These are phyloP conservation scores for Ochropleura leucogaster DNA, from an alignment of 2,888 invertebrate species.

Conservation along the genomic window DNA sequence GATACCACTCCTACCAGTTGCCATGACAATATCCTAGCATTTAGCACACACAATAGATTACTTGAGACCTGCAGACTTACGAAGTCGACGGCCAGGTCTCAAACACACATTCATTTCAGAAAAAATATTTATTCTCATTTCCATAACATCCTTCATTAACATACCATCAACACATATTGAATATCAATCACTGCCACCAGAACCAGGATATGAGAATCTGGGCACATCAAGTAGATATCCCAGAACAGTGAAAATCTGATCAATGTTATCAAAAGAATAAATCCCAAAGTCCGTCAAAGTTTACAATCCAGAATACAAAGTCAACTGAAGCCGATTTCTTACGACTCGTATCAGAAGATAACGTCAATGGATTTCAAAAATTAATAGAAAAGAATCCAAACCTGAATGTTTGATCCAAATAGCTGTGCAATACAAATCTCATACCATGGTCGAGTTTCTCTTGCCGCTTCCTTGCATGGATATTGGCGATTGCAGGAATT, in stretches of 20 bases:
- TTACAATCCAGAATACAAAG: slow-evolving; percentile 33
- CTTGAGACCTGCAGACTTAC: no score
- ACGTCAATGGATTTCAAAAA: slow-evolving; percentile 82
- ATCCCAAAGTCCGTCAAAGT: slow-evolving; percentile 21
- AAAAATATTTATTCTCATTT: no score
- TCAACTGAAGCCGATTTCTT: slow-evolving; percentile 89
- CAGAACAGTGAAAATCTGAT: slow-evolving; percentile 23
- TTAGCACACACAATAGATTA: no score
- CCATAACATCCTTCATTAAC: no score
- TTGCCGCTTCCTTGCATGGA: slow-evolving; percentile 91
- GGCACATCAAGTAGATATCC: slow-evolving; percentile 14
- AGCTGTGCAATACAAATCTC: slow-evolving; percentile 92
- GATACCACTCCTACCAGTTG: no score
- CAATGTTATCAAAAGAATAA: slow-evolving; percentile 11
- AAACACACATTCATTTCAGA: no score
- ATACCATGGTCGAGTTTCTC: slow-evolving; percentile 92
- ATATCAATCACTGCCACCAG: slow-evolving; percentile 72
- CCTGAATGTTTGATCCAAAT: slow-evolving; percentile 92
- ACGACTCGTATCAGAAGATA: slow-evolving; percentile 85
- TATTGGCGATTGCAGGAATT: slow-evolving; percentile 92
- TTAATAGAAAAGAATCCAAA: slow-evolving; percentile 83
- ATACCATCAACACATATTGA: no score
- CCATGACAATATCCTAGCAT: no score
- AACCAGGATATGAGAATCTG: slow-evolving; percentile 60
- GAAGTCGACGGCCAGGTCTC: no score